These are phyloP conservation scores for Hemiprocne comata DNA, from an alignment of 2,113 vertebrate species.

Conservation along the genomic window DNA sequence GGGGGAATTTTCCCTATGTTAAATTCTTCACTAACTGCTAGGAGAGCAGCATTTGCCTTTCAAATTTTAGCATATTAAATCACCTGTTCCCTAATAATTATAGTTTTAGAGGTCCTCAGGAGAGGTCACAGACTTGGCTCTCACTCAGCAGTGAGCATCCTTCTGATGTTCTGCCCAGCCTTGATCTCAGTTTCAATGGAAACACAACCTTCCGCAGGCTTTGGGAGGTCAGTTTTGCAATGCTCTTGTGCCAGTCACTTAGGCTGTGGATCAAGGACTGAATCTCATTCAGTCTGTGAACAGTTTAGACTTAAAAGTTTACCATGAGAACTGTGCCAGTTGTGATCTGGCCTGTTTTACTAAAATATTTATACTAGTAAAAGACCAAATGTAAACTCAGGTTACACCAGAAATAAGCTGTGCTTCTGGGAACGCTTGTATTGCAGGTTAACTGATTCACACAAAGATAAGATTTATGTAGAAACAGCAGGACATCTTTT, in stretches of 20 bases:
- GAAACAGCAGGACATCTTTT: neutral
- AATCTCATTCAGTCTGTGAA: slow-evolving; percentile 9
- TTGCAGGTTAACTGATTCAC: slow-evolving; percentile 2
- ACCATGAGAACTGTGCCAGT: neutral
- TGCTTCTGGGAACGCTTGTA: neutral
- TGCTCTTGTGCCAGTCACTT: neutral
- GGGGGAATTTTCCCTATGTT: neutral
- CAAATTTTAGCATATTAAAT: neutral
- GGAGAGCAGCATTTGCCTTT: neutral
- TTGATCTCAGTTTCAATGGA: neutral
- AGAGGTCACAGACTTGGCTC: neutral
- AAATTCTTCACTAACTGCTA: neutral
- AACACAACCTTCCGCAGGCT: neutral
- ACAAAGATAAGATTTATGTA: neutral
- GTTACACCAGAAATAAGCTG: slow-evolving; percentile 32
- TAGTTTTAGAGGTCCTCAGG: neutral
- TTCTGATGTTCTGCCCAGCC: neutral
- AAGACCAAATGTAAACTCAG: slow-evolving; percentile 44
- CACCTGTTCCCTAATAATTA: neutral
- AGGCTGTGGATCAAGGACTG: neutral
- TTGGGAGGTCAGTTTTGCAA: neutral
- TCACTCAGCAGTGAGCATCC: neutral
- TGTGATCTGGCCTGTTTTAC: slow-evolving; percentile 8
- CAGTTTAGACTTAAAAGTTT: slow-evolving; percentile 14
- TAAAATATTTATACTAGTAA: slow-evolving; percentile 52